Evolutionary conservation across 1,140 invertebrate genomes (phyloP), one percentile per base, ranked within the genome.

Genomic region (Sarcophaga bullata): DNA sequence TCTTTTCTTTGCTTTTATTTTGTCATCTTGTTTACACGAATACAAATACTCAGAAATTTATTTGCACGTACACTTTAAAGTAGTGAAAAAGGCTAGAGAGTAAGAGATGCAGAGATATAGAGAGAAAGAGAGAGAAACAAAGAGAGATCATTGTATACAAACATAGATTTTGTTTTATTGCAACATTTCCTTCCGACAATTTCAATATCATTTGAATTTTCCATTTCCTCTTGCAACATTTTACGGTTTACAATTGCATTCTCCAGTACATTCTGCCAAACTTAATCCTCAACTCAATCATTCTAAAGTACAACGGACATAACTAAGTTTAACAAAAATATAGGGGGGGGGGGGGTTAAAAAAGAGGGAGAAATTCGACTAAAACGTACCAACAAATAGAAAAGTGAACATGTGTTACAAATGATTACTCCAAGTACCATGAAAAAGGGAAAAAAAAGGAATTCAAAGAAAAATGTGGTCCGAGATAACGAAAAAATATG

Each of bases 131-230:
- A 37, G 4, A 37, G 25, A 4, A 37, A 4, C 25, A 37, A 1
- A 37, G 25, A 37, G 4, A 37, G 25, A 37, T 37, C 25, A 37
- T 37, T 37, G 25, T 37, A 4, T 37, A 37, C 25, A 62, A 68
- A 19, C n/a, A 68, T 68, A 37, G 25, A 37, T 37, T 37, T 37
- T 37, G 25, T 37, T 37, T 37, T 37, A 37, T 37, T 9, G 48
- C 19, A 78, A 78, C 75, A 78, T 78, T 19, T 78, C n/a, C 75
- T 78, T 78, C 75, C 75, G 75, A 78, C 75, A 78, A 78, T 78
- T 78, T 78, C 75, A 78, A 78, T 78, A 48, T 76, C 75, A 78
- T 78, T 78, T 78, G 75, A 78, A 78, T 78, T 78, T 50, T 17
- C 46, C 15, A 72, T 81, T 81, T 49, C 80, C 46, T 81, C 17